Base-by-base conservation (phyloP, 1,140 invertebrate genomes). In the Acromyrmex echinatior region DNA sequence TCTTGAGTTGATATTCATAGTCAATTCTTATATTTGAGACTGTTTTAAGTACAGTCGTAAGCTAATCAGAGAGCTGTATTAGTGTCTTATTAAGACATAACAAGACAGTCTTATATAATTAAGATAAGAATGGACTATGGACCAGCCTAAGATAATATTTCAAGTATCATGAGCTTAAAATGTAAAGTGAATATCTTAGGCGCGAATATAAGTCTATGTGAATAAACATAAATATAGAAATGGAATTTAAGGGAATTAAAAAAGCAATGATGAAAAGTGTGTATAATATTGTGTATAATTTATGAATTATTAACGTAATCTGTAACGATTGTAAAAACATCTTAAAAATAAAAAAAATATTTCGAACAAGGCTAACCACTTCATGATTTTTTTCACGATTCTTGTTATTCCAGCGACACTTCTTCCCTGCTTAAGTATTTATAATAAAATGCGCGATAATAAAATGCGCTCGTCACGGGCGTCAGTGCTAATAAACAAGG, bases 401-500 rank as follows among this genome's bases (percentile, higher is more conserved):
- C 51, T 49, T 51, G 51, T 35, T 58, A 73, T 35, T 18, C 21
- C 51, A 18, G 16, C 21, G 18, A 39, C 28, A 9, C 35, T 70
- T 70, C n/a, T 58, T 39, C 2, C 9, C 10, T 21, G 21, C 25
- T 62, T 62, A 82, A 73, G 53, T 82, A 60, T 45, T 45, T 53
- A 73, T 39, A 62, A 21, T 21, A 21, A 21, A 21, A 21, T 21
- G 21, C 35, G 25, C n/a, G 80, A 70, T 49, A 84, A 84, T 84
- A 84, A 84, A 84, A 84, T 84, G 39, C n/a, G n/a, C 80, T 74
- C 70, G 80, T 84, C 80, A 84, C 70, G 58, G 80, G 70, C 56
- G 80, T 74, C 70, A 74, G 56, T 28, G 39, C 56, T 56, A 84
- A 76, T 84, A 84, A 84, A 84, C 39, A 84, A 74, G 80, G 63